Percentiles rank a stretch among this genome's conserved stretches.
These are phyloP conservation scores for Nyctalus aviator DNA, from an alignment of 2,797 vertebrate species.

Conservation along the genomic window DNA sequence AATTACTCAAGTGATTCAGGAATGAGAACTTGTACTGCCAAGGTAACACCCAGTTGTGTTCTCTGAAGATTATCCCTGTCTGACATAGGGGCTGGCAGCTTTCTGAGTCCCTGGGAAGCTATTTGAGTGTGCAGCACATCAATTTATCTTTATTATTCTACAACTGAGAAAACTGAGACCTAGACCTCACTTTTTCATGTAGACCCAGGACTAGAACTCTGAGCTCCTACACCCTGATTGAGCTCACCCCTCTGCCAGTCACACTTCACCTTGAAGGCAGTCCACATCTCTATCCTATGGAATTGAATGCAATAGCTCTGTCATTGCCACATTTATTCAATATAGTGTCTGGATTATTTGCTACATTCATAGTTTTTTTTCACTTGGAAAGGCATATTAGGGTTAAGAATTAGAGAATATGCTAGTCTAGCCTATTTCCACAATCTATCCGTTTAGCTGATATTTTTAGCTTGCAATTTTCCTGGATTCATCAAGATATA, in stretches of 20 bases:
- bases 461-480: slow-evolving; percentile 25
- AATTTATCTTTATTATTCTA: slow-evolving; percentile 39
- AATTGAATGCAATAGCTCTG: background rate
- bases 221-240: background rate
- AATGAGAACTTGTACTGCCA: background rate
- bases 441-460: background rate
- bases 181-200: background rate
- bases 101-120: slow-evolving; percentile 25
- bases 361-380: slow-evolving; percentile 28
- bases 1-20: slow-evolving; percentile 56
- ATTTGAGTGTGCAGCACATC: background rate
- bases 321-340: background rate
- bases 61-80: slow-evolving; percentile 54
- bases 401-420: slow-evolving; percentile 19
- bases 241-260: background rate
- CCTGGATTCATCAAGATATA: background rate
- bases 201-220: background rate
- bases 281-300: background rate
- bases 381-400: background rate
- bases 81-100: slow-evolving; percentile 39
- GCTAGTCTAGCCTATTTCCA: background rate
- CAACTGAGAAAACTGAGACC: background rate
- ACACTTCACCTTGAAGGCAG: background rate
- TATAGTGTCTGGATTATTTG: background rate
- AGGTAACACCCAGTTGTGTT: slow-evolving; percentile 11